Evolutionary conservation across 2,113 vertebrate genomes (phyloP).

Genomic region (Isichthys henryi): DNA sequence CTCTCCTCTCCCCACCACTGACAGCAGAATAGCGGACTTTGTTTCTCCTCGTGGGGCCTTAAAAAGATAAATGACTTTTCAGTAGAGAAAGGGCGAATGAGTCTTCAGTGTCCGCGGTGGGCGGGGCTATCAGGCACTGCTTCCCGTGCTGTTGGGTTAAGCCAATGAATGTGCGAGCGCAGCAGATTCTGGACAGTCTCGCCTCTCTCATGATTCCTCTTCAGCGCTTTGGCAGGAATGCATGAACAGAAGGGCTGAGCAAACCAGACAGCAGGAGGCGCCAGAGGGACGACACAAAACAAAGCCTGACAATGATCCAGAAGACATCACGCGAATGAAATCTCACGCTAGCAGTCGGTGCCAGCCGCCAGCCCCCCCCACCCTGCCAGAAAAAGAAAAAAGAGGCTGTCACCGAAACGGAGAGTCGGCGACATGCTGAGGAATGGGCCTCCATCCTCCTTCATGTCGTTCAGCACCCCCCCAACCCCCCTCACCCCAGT

Average conservation of each 20-base stretch:
- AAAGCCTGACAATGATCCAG: not conserved
- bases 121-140: not conserved
- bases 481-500: not conserved
- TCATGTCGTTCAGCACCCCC: too few species aligned
- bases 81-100: not conserved
- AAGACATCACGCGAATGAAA: not conserved
- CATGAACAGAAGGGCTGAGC: not conserved
- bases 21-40: not conserved
- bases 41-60: not conserved
- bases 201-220: not conserved
- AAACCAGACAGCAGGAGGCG: not conserved
- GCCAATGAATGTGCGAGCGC: not conserved
- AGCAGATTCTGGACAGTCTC: not conserved
- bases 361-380: not conserved
- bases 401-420: not conserved
- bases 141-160: not conserved
- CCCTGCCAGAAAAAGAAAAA: not conserved
- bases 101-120: not conserved
- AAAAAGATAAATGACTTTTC: slow-evolving; percentile 1
- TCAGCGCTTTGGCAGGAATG: not conserved
- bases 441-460: not conserved
- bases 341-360: not conserved
- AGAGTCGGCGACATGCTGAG: not conserved
- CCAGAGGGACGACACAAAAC: not conserved
- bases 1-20: not conserved